These are phyloP conservation scores for Corticium candelabrum DNA, from an alignment of 37 sponge, comb jelly and placozoan genomes.

Conservation along the genomic window DNA sequence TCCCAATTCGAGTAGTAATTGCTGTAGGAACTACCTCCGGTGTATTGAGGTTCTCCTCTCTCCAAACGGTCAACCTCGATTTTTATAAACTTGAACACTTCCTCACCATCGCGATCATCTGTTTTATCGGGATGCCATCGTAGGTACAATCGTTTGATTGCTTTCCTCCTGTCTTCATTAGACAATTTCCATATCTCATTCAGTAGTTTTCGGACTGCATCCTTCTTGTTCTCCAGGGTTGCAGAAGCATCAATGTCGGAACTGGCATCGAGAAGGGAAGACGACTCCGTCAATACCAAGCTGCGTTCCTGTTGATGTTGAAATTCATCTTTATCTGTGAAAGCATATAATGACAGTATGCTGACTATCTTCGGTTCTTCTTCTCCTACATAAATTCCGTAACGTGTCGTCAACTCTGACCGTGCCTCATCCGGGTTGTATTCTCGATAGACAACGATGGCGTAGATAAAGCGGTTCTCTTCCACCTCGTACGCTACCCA, in stretches of 20 bases:
- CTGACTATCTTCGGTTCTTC: neutral
- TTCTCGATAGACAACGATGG: conserved; percentile 22
- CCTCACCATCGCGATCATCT: neutral
- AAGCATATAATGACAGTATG: neutral
- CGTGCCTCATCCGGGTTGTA: neutral
- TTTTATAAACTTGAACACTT: neutral
- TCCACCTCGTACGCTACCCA: conserved; percentile 39
- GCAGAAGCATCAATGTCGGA: neutral
- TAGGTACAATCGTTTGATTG: conserved; percentile 23
- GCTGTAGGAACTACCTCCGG: neutral
- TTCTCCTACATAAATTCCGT: conserved; percentile 12
- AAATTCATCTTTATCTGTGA: neutral
- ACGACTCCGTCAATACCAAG: neutral
- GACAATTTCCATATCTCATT: conserved; percentile 26
- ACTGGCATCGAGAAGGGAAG: neutral
- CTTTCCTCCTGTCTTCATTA: conserved; percentile 21
- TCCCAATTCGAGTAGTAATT: neutral
- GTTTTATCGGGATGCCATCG: conserved; percentile 43
- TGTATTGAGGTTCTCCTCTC: neutral
- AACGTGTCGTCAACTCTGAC: neutral
- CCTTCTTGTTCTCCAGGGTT: neutral
- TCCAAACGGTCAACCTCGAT: neutral
- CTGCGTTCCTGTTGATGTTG: too few relatives aligned
- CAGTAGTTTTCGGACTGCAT: neutral
- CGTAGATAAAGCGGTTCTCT: conserved; percentile 24